Evolutionary conservation across 2,797 vertebrate species (phyloP).

Genomic region (Tarsius wallacei): DNA sequence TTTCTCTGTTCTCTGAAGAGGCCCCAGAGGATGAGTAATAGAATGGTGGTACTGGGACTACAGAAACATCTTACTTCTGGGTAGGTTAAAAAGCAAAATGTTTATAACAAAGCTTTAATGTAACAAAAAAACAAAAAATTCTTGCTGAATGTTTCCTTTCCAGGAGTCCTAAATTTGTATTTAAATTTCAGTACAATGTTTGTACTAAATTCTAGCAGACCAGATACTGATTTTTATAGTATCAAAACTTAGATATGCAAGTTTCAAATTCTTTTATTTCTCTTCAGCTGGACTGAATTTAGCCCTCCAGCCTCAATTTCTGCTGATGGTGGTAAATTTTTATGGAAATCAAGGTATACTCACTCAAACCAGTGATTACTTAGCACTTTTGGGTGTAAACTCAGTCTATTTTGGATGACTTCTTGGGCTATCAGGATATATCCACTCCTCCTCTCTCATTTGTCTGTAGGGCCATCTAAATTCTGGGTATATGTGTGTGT

Average conservation of each 20-base stretch:
- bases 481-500: not conserved
- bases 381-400: not conserved
- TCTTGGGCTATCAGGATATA: not conserved
- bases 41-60: not conserved
- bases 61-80: not conserved
- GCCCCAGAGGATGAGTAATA: not conserved
- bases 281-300: not conserved
- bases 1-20: not conserved
- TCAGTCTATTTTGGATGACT: not conserved
- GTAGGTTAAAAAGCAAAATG: not conserved
- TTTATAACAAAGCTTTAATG: not conserved
- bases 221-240: not conserved
- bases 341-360: not conserved
- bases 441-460: not conserved
- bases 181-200: constrained; percentile 49
- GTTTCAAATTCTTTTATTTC: not conserved
- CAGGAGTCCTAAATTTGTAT: not conserved
- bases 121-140: not conserved
- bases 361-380: not conserved
- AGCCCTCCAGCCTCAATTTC: not conserved
- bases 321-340: not conserved
- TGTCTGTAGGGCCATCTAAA: not conserved
- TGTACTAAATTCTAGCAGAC: not conserved
- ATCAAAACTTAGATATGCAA: not conserved
- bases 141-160: constrained; percentile 19